Conservation (phyloP, 2,797 vertebrate genomes). For the Manis javanica region DNA sequence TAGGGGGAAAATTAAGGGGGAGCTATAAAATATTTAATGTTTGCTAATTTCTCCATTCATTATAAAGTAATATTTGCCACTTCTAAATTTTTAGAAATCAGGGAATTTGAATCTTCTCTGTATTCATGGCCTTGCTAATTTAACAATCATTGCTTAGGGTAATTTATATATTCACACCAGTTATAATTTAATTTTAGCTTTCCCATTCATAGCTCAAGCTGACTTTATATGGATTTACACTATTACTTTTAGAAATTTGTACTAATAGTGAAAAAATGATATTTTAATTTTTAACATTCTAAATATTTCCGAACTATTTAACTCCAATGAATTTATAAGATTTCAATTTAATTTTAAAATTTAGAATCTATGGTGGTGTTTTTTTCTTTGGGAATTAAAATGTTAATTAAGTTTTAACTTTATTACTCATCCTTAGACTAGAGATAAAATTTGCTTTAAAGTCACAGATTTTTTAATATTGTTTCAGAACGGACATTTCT, state of each 20-base stretch:
- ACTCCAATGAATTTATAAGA: not conserved
- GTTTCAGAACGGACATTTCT: not conserved
- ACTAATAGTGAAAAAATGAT: not conserved
- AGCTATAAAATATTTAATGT: slow-evolving; percentile 18
- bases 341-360: slow-evolving; percentile 3
- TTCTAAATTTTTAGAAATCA: not conserved
- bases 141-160: not conserved
- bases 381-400: slow-evolving; percentile 28
- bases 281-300: not conserved
- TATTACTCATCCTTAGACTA: not conserved
- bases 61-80: not conserved
- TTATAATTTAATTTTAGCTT: slow-evolving; percentile 40
- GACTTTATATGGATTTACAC: not conserved
- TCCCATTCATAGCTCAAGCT: not conserved
- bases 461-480: not conserved
- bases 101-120: not conserved
- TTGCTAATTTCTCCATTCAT: not conserved
- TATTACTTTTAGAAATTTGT: not conserved
- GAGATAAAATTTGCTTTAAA: not conserved
- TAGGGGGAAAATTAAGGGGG: not conserved
- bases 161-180: not conserved
- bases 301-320: not conserved
- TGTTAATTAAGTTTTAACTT: not conserved
- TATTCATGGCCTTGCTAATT: not conserved
- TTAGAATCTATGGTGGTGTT: not conserved